A percentile compares a stretch with the other conserved stretches of the same genome.
Evolutionary conservation across 2,113 vertebrate genomes (phyloP).

Genomic region (Oceanites oceanicus): DNA sequence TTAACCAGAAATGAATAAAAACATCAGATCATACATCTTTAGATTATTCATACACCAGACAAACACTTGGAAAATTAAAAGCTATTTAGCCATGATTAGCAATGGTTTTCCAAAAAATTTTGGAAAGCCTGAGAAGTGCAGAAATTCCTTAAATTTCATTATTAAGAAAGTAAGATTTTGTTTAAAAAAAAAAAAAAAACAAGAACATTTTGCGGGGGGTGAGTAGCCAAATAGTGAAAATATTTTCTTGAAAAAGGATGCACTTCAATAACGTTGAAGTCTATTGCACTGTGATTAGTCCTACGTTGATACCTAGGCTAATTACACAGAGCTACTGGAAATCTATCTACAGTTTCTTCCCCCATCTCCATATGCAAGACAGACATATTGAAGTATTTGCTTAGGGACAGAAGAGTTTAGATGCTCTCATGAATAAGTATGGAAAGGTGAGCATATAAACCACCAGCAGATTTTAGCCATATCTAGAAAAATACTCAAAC

Average conservation of each 20-base stretch:
- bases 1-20: not conserved
- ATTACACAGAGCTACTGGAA: not conserved
- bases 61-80: not conserved
- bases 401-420: not conserved
- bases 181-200: not conserved
- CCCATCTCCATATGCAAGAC: not conserved
- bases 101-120: not conserved
- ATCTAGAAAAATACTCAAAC: not conserved
- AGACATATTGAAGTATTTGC: not conserved
- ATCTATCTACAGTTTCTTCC: not conserved
- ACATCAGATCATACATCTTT: not conserved
- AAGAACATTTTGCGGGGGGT: not conserved
- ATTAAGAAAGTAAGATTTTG: not conserved
- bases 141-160: not conserved
- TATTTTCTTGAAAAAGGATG: not conserved
- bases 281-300: not conserved
- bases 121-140: not conserved
- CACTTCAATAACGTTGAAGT: not conserved
- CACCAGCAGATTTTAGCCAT: not conserved
- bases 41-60: not conserved
- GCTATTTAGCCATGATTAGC: not conserved
- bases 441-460: not conserved
- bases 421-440: not conserved
- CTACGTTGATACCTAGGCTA: not conserved
- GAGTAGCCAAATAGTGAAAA: not conserved